Evolutionary conservation across 2,797 vertebrate species (phyloP).

Genomic region (Rhabdophis nuchalis): DNA sequence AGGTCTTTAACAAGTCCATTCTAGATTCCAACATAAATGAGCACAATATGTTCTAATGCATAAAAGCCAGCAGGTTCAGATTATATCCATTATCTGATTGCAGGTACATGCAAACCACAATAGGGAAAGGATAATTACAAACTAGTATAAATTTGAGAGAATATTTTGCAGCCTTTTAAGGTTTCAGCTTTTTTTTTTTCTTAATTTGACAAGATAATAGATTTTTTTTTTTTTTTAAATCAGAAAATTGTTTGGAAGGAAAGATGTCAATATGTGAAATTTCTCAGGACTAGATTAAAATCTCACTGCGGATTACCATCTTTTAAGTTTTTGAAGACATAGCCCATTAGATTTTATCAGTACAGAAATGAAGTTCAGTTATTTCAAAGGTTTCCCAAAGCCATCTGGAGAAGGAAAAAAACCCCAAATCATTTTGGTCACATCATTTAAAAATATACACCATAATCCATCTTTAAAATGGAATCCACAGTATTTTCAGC

Average conservation of each 20-base stretch:
- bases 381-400: not conserved
- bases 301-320: not conserved
- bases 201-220: not conserved
- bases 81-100: not conserved
- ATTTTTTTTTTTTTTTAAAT: too few relatives aligned
- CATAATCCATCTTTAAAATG: not conserved
- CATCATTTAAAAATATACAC: not conserved
- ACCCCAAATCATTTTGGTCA: not conserved
- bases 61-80: not conserved
- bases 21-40: not conserved
- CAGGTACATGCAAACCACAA: not conserved
- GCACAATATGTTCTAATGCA: not conserved
- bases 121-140: not conserved
- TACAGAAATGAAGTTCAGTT: not conserved
- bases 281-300: not conserved
- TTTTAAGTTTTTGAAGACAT: not conserved
- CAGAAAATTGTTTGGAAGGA: not conserved
- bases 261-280: not conserved
- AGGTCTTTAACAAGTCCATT: not conserved
- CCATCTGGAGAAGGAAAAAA: not conserved
- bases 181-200: not conserved
- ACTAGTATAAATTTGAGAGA: not conserved
- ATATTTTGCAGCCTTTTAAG: not conserved
- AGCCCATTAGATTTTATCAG: not conserved
- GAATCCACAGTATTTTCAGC: not conserved